These are phyloP conservation scores for Avahi laniger DNA, from an alignment of 2,797 vertebrate species.

Conservation along the genomic window DNA sequence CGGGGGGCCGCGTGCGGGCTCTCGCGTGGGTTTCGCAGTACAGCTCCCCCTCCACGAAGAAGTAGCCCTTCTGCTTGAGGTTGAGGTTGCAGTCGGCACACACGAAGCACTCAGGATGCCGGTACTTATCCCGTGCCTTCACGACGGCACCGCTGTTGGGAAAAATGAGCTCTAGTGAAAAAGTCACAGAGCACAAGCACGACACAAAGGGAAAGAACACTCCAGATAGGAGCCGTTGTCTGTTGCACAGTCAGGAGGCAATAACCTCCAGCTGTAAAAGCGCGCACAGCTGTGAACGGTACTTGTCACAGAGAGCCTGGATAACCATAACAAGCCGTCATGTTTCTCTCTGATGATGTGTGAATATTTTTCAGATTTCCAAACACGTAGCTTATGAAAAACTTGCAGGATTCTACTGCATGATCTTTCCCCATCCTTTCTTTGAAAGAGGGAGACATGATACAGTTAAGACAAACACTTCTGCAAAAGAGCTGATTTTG, in stretches of 20 bases:
- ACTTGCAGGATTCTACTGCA: too few species aligned
- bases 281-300: not conserved
- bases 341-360: not conserved
- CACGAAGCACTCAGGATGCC: constrained; percentile 96
- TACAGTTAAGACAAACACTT: not conserved
- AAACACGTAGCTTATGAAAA: not conserved
- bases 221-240: rapidly evolving
- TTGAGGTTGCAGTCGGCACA: constrained; percentile 95
- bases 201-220: too few species aligned
- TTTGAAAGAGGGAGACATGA: not conserved
- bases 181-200: rapidly evolving
- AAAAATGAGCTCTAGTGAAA: constrained; percentile 8
- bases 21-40: constrained; percentile 96
- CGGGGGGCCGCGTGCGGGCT: constrained; percentile 92
- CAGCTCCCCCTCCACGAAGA: constrained; percentile 95
- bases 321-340: rapidly evolving
- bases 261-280: too few species aligned
- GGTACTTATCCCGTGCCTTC: constrained; percentile 95
- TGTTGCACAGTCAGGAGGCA: not conserved
- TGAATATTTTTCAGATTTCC: not conserved
- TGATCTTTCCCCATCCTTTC: not conserved
- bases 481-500: not conserved
- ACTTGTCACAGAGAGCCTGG: not conserved
- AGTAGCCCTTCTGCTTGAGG: constrained; percentile 98
- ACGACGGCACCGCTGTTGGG: constrained; percentile 93